Evolutionary conservation across 2,113 vertebrate species (phyloP).

Genomic region (Hippolais icterina): DNA sequence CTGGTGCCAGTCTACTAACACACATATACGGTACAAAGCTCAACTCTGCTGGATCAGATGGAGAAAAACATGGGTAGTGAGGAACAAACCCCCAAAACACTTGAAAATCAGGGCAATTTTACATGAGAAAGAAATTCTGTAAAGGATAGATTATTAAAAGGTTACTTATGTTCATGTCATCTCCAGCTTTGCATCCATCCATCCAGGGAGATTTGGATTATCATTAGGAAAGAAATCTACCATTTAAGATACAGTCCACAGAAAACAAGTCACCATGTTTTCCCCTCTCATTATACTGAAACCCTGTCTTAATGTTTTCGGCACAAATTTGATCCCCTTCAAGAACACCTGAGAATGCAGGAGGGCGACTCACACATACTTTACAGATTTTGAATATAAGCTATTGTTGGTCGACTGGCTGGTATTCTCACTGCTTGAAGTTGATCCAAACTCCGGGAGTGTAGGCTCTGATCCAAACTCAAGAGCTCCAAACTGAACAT

Average conservation of each 20-base stretch:
- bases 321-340: neutral
- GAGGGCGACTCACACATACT: slow-evolving; percentile 68
- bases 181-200: neutral
- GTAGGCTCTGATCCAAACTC: slow-evolving; percentile 93
- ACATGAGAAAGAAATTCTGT: neutral
- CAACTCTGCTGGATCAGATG: neutral
- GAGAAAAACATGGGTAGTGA: neutral
- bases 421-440: slow-evolving; percentile 77
- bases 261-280: neutral
- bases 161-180: neutral
- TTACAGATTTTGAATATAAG: slow-evolving; percentile 89
- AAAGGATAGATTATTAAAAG: neutral
- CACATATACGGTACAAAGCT: neutral
- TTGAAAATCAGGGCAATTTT: neutral
- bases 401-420: slow-evolving; percentile 80
- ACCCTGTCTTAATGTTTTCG: neutral
- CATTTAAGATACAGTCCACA: neutral
- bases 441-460: slow-evolving; percentile 82
- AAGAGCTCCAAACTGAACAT: slow-evolving; percentile 94
- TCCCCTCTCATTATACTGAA: neutral
- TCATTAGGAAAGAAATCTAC: neutral
- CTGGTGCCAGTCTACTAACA: neutral
- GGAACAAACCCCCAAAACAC: neutral
- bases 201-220: neutral
- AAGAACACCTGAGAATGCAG: neutral